Conservation (phyloP, 2,888 invertebrate species). For the Nomada goodeniana region DNA sequence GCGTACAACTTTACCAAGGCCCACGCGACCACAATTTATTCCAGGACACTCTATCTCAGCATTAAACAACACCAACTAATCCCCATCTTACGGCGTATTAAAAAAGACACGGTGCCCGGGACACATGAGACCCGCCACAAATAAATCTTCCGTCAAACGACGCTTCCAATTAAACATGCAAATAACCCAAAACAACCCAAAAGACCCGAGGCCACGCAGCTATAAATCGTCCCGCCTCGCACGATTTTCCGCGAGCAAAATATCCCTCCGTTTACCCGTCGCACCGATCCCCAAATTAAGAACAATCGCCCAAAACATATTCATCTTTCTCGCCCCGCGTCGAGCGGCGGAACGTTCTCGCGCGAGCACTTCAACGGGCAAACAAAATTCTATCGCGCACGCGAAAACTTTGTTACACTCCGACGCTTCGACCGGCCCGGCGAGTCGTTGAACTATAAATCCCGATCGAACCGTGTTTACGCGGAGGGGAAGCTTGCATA, state of each 20-base stretch:
- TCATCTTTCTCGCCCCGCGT: background rate
- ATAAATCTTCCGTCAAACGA: too few species aligned
- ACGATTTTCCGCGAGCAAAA: too few species aligned
- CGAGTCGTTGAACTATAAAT: background rate
- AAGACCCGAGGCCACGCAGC: background rate
- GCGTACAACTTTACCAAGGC: too few species aligned
- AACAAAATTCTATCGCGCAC: slow-evolving; percentile 20
- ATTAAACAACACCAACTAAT: too few species aligned
- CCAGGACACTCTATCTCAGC: too few species aligned
- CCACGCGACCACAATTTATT: too few species aligned
- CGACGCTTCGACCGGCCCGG: background rate
- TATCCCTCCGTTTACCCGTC: background rate
- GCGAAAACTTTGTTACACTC: slow-evolving; percentile 1
- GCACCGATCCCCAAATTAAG: background rate
- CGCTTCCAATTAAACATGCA: too few species aligned
- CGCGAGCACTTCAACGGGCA: slow-evolving; percentile 1
- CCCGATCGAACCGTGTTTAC: slow-evolving; percentile 17
- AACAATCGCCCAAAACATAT: background rate
- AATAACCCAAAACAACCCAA: too few species aligned
- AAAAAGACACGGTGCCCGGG: too few species aligned
- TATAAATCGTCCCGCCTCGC: background rate
- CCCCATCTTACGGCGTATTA: too few species aligned
- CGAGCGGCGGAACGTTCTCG: background rate
- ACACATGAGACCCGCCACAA: too few species aligned
- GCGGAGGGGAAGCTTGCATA: background rate